Evolutionary conservation across 2,888 invertebrate genomes (phyloP).

Genomic region (Acleris cristana): DNA sequence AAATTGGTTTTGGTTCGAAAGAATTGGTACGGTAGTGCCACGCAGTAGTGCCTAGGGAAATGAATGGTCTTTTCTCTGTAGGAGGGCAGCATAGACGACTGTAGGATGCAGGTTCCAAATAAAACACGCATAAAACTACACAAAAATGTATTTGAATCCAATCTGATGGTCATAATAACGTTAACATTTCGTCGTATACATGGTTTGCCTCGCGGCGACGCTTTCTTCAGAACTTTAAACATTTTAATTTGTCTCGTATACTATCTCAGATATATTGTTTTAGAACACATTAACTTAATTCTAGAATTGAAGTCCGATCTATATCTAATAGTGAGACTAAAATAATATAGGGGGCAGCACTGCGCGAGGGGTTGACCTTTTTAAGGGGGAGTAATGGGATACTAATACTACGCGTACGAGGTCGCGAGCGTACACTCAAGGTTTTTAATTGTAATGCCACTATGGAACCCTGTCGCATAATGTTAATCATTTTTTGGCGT

Average conservation of each 20-base stretch:
- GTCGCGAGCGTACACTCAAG: too few relatives aligned
- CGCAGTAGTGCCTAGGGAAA: too few relatives aligned
- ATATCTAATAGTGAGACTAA: slow-evolving; percentile 62
- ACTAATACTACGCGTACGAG: too few relatives aligned
- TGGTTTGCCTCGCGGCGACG: slow-evolving; percentile 69
- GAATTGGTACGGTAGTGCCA: too few relatives aligned
- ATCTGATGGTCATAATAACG: slow-evolving; percentile 82
- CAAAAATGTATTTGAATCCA: slow-evolving; percentile 81
- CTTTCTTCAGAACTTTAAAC: slow-evolving; percentile 46
- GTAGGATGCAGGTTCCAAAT: neutral
- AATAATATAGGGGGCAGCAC: slow-evolving; percentile 17
- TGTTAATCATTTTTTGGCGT: too few relatives aligned
- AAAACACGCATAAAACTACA: slow-evolving; percentile 69
- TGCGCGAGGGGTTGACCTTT: too few relatives aligned
- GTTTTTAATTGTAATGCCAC: too few relatives aligned
- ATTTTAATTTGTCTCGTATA: slow-evolving; percentile 72
- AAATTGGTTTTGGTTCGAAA: too few relatives aligned
- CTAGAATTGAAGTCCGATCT: slow-evolving; percentile 66
- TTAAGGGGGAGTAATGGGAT: too few relatives aligned
- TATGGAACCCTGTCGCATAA: too few relatives aligned
- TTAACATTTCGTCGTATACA: slow-evolving; percentile 81
- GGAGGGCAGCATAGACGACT: too few relatives aligned
- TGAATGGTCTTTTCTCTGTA: too few relatives aligned
- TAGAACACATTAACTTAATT: slow-evolving; percentile 79
- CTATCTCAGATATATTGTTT: slow-evolving; percentile 82